Percentiles rank a stretch among this genome's conserved stretches.
Conservation (phyloP, 2,797 vertebrate species). For the Helarctos malayanus region DNA sequence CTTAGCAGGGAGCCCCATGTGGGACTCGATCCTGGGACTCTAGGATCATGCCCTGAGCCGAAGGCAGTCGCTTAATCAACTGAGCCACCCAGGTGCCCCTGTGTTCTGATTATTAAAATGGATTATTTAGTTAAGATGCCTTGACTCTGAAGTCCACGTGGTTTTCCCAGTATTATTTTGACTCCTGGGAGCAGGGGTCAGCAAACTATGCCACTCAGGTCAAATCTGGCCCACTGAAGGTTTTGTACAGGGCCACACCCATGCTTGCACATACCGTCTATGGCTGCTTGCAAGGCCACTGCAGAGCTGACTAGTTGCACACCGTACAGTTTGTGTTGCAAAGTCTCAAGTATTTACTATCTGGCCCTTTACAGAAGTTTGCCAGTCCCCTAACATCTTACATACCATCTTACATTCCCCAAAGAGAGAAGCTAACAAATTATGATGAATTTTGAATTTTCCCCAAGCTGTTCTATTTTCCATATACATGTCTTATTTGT, state of each 20-base stretch:
- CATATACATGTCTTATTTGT: background rate
- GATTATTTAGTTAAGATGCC: background rate
- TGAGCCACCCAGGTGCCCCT: background rate
- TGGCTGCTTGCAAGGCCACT: accelerated
- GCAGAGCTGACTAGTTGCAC: background rate
- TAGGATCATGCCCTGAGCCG: no score
- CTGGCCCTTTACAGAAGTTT: background rate
- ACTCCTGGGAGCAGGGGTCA: background rate
- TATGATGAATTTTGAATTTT: background rate
- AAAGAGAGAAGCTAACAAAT: background rate
- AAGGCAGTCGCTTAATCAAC: no score
- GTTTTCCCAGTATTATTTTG: background rate
- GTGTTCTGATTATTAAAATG: background rate
- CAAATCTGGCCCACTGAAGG: background rate
- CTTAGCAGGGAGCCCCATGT: no score
- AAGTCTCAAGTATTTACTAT: background rate
- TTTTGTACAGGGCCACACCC: background rate
- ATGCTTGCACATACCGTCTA: background rate
- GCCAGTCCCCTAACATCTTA: background rate
- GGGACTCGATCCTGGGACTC: no score
- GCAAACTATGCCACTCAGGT: background rate
- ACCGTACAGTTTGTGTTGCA: background rate
- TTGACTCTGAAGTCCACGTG: background rate
- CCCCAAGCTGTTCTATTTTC: background rate
- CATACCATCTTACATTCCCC: background rate